Percentiles rank a stretch among this genome's conserved stretches.
These are phyloP conservation scores for Barbus barbus DNA, from an alignment of 2,113 vertebrate genomes.

Conservation along the genomic window DNA sequence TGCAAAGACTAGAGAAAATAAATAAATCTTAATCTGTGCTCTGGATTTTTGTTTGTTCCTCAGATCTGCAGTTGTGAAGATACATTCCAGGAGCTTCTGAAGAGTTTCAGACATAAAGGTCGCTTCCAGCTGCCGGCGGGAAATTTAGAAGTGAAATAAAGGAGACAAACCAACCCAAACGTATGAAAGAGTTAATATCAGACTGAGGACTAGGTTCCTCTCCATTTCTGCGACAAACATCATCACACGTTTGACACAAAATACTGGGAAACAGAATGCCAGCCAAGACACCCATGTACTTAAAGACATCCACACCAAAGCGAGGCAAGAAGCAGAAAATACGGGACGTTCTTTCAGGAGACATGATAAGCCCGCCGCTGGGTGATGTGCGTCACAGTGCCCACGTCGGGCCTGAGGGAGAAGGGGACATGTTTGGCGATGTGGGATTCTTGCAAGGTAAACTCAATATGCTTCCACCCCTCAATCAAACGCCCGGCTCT, in stretches of 20 bases:
- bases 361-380: slow-evolving; percentile 84
- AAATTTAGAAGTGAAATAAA: slow-evolving; percentile 26
- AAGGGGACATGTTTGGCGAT: slow-evolving; percentile 82
- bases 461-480: slow-evolving; percentile 75
- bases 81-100: not conserved
- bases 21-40: not conserved
- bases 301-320: slow-evolving; percentile 79
- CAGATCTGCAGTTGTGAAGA: slow-evolving; percentile 31
- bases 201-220: slow-evolving; percentile 23
- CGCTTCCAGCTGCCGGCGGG: not conserved
- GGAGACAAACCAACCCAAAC: not conserved
- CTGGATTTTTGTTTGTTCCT: slow-evolving; percentile 14
- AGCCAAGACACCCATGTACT: slow-evolving; percentile 83
- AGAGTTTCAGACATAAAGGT: slow-evolving; percentile 4
- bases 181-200: slow-evolving; percentile 35
- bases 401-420: slow-evolving; percentile 76
- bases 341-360: slow-evolving; percentile 78
- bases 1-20: slow-evolving; percentile 2
- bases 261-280: slow-evolving; percentile 72
- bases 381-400: slow-evolving; percentile 83
- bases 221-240: slow-evolving; percentile 8
- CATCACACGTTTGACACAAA: not conserved
- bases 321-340: slow-evolving; percentile 77
- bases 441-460: slow-evolving; percentile 80
- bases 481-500: slow-evolving; percentile 47